Evolutionary conservation across 2,888 invertebrate species (phyloP).

Genomic region (Mechanitis messenoides): DNA sequence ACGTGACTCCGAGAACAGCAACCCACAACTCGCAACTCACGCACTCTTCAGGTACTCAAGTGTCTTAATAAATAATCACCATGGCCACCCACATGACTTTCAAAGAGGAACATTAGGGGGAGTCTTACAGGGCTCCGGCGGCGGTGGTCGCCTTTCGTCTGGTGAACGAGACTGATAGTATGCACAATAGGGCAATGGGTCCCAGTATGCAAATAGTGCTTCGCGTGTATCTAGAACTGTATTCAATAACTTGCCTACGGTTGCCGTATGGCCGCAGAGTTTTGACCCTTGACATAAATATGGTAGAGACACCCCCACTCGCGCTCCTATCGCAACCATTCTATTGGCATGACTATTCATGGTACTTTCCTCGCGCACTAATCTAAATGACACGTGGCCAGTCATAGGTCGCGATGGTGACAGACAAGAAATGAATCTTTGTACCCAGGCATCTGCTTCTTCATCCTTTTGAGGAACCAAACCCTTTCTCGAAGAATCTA

Average conservation of each 20-base stretch:
- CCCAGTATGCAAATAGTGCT: slow-evolving; percentile 89
- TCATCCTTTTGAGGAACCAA: slow-evolving; percentile 81
- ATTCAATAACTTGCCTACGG: slow-evolving; percentile 79
- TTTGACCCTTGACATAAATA: slow-evolving; percentile 86
- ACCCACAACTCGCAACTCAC: slow-evolving; percentile 41
- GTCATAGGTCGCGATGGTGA: slow-evolving; percentile 81
- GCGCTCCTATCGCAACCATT: slow-evolving; percentile 76
- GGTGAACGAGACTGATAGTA: slow-evolving; percentile 89
- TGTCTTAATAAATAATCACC: slow-evolving; percentile 60
- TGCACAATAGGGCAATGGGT: slow-evolving; percentile 89
- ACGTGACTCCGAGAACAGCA: slow-evolving; percentile 42
- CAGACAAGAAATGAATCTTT: slow-evolving; percentile 81
- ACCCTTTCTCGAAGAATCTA: slow-evolving; percentile 80
- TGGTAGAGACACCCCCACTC: slow-evolving; percentile 87
- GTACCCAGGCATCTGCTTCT: slow-evolving; percentile 84
- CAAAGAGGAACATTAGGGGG: slow-evolving; percentile 71
- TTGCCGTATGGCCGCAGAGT: slow-evolving; percentile 78
- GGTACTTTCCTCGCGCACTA: slow-evolving; percentile 78
- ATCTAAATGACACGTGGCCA: slow-evolving; percentile 87
- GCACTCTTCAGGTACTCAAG: slow-evolving; percentile 73
- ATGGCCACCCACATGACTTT: slow-evolving; percentile 36
- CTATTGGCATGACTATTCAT: slow-evolving; percentile 58
- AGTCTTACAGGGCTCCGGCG: slow-evolving; percentile 75
- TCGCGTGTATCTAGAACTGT: slow-evolving; percentile 86
- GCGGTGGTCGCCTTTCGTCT: slow-evolving; percentile 62